Evolutionary conservation across 2,888 invertebrate species (phyloP).

Genomic region (Acanthosepion pharaonis): DNA sequence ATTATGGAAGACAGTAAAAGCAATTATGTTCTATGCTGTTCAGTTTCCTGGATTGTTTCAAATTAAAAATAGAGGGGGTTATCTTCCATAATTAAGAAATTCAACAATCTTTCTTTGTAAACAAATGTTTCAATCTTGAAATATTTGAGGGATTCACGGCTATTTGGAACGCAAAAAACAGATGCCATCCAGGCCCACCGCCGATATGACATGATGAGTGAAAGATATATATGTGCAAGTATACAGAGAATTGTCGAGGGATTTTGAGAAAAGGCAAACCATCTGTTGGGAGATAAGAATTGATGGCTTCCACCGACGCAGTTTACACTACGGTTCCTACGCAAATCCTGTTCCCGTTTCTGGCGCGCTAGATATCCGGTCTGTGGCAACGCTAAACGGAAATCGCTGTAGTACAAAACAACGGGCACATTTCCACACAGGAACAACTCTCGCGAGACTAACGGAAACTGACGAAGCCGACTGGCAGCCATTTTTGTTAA

Average conservation of each 20-base stretch:
- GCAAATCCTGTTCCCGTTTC: neutral
- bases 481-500: conserved; percentile 33
- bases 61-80: too few species aligned
- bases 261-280: neutral
- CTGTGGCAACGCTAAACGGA: neutral
- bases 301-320: conserved; percentile 33
- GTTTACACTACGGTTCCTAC: conserved; percentile 4
- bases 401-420: neutral
- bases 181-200: neutral
- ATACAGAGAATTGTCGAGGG: neutral
- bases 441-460: conserved; percentile 33
- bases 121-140: too few species aligned
- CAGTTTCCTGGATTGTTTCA: too few species aligned
- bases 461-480: conserved; percentile 21
- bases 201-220: neutral
- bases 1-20: too few species aligned
- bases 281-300: conserved; percentile 10
- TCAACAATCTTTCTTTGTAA: too few species aligned
- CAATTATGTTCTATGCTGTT: too few species aligned
- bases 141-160: neutral
- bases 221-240: neutral
- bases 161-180: neutral
- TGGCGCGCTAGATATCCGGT: neutral
- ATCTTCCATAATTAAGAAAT: too few species aligned
- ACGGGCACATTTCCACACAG: neutral